These are phyloP conservation scores for Caenorhabditis wallacei DNA, from an alignment of 2,888 invertebrate species.

Conservation along the genomic window DNA sequence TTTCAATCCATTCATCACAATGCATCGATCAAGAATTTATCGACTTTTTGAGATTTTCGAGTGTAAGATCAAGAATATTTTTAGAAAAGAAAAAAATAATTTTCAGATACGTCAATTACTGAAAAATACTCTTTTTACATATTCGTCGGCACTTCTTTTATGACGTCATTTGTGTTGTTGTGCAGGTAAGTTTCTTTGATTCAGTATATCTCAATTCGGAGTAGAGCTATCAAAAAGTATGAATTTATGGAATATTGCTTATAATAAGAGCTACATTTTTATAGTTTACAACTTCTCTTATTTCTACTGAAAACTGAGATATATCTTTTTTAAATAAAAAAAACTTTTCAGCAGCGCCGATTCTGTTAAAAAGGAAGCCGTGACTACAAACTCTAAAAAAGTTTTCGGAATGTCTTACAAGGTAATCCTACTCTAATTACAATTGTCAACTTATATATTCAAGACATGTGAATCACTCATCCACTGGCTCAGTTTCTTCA, in stretches of 20 bases:
- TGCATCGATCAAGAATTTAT: background rate
- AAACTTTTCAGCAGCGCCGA: background rate
- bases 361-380: background rate
- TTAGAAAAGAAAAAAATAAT: background rate
- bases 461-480: slow-evolving; percentile 2
- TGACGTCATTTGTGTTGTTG: background rate
- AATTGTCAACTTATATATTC: background rate
- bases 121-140: background rate
- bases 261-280: too few species aligned
- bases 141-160: background rate
- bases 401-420: slow-evolving; percentile 15
- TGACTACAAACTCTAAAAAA: background rate
- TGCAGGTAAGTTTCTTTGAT: background rate
- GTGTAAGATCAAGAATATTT: background rate
- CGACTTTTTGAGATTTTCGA: slow-evolving; percentile 14
- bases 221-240: too few species aligned
- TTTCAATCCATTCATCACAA: background rate
- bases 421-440: background rate
- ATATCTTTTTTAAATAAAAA: background rate
- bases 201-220: too few species aligned
- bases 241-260: too few species aligned
- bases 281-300: too few species aligned
- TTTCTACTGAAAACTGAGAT: too few species aligned
- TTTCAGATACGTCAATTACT: slow-evolving; percentile 3
- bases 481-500: slow-evolving; percentile 17